Evolutionary conservation across 2,797 vertebrate species (phyloP), one percentile per base, ranked within the genome.

Genomic region (Hybognathus amarus): DNA sequence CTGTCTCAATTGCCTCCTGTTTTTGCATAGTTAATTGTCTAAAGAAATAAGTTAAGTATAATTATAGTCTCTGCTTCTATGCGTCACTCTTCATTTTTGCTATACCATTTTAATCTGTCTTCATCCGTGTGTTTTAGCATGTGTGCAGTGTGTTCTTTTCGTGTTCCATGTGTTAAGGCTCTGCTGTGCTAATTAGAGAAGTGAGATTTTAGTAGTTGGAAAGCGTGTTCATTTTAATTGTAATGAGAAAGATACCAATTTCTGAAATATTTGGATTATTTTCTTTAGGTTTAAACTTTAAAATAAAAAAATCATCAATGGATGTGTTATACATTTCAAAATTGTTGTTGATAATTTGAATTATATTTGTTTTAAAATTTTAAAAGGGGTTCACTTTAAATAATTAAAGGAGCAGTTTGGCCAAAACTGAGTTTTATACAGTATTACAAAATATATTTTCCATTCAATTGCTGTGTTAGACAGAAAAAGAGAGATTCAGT

Each of bases 81-180:
- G 36, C n/a, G n/a, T 70, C 40, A 42, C 52, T 69, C 27, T 36
- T 79, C 20, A 52, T 47, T 64, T 64, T 36, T n/a, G 18, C 27
- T 13, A 50, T 66, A 27, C 40, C 0, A 15, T 78, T 66, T 33
- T n/a, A 66, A 50, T 78, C 17, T 47, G 40, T 63, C 61, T 33
- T 11, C 12, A 36, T 66, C 50, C 17, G 10, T 56, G 6, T 27
- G n/a, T 68, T 47, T 30, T 38, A 74, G 24, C 5, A 5, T 33
- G 76, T 47, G 40, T 66, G 45, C 40, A 73, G 17, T n/a, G 5
- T 38, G 36, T 50, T 38, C 13, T 63, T n/a, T 78, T 17, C 2
- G 63, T 73, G 47, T 27, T 64, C 24, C 68, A 50, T 64, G 6
- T 47, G 33, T 75, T 67, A 54, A 52, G 45, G 33, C 70, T 75